These are phyloP conservation scores for Bungarus multicinctus DNA, from an alignment of 2,113 vertebrate genomes.

Conservation along the genomic window DNA sequence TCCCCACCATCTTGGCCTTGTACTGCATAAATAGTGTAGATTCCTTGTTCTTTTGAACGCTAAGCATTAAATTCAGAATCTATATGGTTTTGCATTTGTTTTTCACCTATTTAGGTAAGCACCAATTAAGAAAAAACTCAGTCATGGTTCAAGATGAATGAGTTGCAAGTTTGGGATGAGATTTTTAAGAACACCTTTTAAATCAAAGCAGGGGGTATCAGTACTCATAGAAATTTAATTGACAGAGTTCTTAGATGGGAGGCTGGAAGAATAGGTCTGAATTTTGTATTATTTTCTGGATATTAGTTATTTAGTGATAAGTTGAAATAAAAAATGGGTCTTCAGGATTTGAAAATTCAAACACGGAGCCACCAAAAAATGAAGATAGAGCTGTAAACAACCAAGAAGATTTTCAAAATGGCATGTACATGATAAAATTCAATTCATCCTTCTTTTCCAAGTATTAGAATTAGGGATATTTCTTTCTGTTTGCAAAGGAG, in stretches of 20 bases:
- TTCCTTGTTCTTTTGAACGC: background rate
- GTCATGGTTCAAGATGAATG: conserved; percentile 21
- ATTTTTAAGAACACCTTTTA: conserved; percentile 25
- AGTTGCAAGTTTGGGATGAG: conserved; percentile 29
- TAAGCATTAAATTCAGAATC: background rate
- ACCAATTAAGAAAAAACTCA: conserved; percentile 10
- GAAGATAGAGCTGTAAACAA: background rate
- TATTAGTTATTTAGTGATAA: conserved; percentile 20
- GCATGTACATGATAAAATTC: conserved; percentile 15
- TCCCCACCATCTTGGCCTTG: background rate
- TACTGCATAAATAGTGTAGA: background rate
- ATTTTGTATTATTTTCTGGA: conserved; percentile 14
- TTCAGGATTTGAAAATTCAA: conserved; percentile 22
- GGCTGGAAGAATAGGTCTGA: conserved; percentile 7
- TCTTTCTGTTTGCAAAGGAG: background rate
- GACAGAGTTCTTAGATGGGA: conserved; percentile 15
- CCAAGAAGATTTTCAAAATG: background rate
- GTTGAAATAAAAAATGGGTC: conserved; percentile 9
- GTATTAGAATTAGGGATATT: conserved; percentile 13
- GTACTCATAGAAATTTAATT: conserved; percentile 1
- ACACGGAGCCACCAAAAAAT: conserved; percentile 2
- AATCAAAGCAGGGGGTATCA: conserved; percentile 27
- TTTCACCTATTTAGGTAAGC: background rate
- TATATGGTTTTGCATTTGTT: background rate
- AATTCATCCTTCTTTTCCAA: background rate